phyloP scores from a whole-genome alignment of 2,888 invertebrate genomes.

The Epistrophe grossulariae region DNA sequence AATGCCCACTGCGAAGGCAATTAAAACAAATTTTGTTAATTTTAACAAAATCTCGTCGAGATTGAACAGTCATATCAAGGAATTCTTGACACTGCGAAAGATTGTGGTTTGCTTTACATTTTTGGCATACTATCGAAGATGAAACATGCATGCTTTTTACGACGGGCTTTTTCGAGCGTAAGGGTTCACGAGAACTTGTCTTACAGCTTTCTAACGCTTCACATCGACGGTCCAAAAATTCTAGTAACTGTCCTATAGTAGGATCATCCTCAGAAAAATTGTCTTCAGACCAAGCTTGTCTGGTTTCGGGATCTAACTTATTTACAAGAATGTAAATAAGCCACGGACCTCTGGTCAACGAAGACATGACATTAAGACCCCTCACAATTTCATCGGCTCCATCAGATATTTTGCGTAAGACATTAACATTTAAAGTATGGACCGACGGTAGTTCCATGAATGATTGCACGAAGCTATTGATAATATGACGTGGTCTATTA shows the following conservation, averaged over 20 bases:
- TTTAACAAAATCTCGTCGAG: constrained; percentile 22
- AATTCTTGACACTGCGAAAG: too few species aligned
- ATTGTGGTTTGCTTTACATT: not conserved
- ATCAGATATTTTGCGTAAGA: not conserved
- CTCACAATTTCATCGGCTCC: not conserved
- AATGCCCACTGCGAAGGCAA: constrained; percentile 2
- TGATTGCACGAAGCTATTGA: too few species aligned
- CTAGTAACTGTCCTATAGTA: too few species aligned
- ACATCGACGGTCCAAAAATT: too few species aligned
- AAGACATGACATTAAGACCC: constrained; percentile 5
- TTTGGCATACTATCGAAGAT: not conserved
- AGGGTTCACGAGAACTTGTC: not conserved
- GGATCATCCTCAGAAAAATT: too few species aligned
- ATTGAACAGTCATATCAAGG: too few species aligned
- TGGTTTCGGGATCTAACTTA: too few species aligned
- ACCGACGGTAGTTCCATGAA: too few species aligned
- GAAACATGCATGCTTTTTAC: constrained; percentile 6
- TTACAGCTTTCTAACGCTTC: too few species aligned
- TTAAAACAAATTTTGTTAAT: constrained; percentile 8
- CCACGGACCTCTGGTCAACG: constrained; percentile 30
- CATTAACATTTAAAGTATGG: too few species aligned
- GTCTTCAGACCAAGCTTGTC: too few species aligned
- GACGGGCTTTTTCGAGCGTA: not conserved
- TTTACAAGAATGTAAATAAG: constrained; percentile 26
- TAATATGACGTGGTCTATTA: too few species aligned